These are phyloP conservation scores for Dendropsophus ebraccatus DNA, from an alignment of 2,113 vertebrate genomes.

Conservation along the genomic window DNA sequence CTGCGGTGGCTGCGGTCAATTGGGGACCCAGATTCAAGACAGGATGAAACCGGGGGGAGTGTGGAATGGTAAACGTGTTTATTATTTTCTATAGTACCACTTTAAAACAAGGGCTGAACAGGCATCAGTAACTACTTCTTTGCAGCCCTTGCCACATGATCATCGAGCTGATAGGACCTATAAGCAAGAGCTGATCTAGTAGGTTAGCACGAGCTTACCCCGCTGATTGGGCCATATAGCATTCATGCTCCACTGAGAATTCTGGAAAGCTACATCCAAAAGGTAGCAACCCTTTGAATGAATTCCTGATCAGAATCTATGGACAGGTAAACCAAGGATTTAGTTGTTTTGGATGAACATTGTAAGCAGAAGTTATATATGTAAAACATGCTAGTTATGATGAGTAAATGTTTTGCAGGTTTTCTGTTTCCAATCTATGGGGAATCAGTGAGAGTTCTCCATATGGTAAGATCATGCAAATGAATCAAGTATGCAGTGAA, in stretches of 20 bases:
- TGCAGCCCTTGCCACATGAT: too few relatives aligned
- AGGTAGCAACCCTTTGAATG: background rate
- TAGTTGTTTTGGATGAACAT: background rate
- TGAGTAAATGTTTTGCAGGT: background rate
- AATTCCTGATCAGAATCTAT: background rate
- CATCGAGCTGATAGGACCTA: too few relatives aligned
- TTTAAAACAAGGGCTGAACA: background rate
- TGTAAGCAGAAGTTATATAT: background rate
- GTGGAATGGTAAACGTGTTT: too few relatives aligned
- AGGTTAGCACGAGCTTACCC: too few relatives aligned
- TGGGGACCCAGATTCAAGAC: too few relatives aligned
- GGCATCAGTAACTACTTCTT: too few relatives aligned
- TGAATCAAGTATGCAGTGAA: conserved; percentile 7
- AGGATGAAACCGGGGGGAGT: too few relatives aligned
- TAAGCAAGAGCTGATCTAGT: too few relatives aligned
- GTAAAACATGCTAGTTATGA: background rate
- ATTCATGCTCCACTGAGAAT: too few relatives aligned
- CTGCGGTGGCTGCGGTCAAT: too few relatives aligned
- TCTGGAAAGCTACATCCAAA: background rate
- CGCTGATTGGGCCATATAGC: too few relatives aligned
- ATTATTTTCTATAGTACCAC: too few relatives aligned
- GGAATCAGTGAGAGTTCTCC: background rate
- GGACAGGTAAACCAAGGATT: background rate
- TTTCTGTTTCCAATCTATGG: background rate
- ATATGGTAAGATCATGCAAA: conserved; percentile 22